Base-by-base conservation (phyloP, 2,888 invertebrate genomes). In the Hirtodrosophila histrioides region DNA sequence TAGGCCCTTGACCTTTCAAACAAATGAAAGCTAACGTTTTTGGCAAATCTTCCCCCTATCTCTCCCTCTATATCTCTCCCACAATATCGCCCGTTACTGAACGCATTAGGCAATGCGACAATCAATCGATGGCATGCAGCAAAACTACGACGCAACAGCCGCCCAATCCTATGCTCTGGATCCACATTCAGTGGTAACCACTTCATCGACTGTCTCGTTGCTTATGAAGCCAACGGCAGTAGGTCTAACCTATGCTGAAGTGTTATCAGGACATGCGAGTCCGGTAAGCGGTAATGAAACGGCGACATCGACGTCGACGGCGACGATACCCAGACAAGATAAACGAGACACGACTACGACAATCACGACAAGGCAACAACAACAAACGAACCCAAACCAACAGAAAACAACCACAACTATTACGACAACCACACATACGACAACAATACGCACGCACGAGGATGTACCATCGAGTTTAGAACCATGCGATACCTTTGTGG, bases 81-180 rank as follows among this genome's bases (percentile, higher is more conserved):
- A 31, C 31, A 48, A 4, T 27, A 27, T 67, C 74, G 61, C 49
- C 68, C 62, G 64, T 57, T 55, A 69, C 50, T 56, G 77, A 82
- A 84, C 79, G 85, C 77, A 70, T 31, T 88, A 91, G 91, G 90
- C 90, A 86, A 77, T 90, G 92, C 93, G 93, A 91, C 92, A 92
- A 91, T 92, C 93, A 92, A 93, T 94, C 92, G 94, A 94, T 92
- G 93, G 93, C 93, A 93, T 92, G 93, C 93, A 93, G 93, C 94
- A 94, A 92, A 94, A 94, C 92, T 94, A 95, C 93, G 94, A 94
- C 93, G 93, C 93, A 92, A 94, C 95, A 93, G 93, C 94, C 91
- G 93, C 94, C 92, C 93, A 94, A 92, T 94, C 95, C 92, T 94
- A 94, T 93, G 93, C 93, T 91, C 92, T 95, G 93, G 96, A 96